Base-by-base conservation (phyloP, 30 jellyfish, hydroid and myxozoan genomes). In the Cassiopea xamachana region DNA sequence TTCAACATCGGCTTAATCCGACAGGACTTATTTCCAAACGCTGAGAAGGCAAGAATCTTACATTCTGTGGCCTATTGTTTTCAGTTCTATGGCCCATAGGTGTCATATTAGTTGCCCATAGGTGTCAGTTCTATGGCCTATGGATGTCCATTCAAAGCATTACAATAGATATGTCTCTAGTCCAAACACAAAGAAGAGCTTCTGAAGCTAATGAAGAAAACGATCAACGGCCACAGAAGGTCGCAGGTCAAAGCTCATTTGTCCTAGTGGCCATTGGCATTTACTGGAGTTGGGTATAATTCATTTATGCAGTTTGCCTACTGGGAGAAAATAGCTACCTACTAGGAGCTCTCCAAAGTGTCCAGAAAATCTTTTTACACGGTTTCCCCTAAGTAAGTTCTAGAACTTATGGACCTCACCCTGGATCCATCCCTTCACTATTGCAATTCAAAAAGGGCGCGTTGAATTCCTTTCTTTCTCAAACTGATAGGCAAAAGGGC, bases 371-470 rank as follows among this genome's bases (percentile, higher is more conserved):
- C 15, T 67, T 67, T 67, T 67, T 67, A 19, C 76, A 67, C 15
- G 46, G 8, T 67, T 4, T 14, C 27, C 46, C 46, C 76, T 67
- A 19, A 67, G 27, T 14, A 14, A 67, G 76, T 67, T 67, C 76
- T 14, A 67, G 76, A 19, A 67, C 76, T 67, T 67, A 67, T 67
- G 76, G 76, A 67, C 8, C 76, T 67, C 76, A 67, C 76, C 76
- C 76, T 67, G 76, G 3, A 67, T 67, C 76, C 76, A 19, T 19
- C 76, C 76, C 76, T 14, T 15, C 76, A 55, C 12, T 55, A 55
- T 6, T 3, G 64, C 64, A 27, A 27, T 27, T 27, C 39, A 27
- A 27, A 27, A 27, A 27, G 39, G 39, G 39, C 39, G 39, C 39
- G 39, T 27, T 27, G 39, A 27, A 27, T 27, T 27, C 39, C 39